phyloP scores from a whole-genome alignment of 2,113 vertebrate genomes.

The Myotis yumanensis region DNA sequence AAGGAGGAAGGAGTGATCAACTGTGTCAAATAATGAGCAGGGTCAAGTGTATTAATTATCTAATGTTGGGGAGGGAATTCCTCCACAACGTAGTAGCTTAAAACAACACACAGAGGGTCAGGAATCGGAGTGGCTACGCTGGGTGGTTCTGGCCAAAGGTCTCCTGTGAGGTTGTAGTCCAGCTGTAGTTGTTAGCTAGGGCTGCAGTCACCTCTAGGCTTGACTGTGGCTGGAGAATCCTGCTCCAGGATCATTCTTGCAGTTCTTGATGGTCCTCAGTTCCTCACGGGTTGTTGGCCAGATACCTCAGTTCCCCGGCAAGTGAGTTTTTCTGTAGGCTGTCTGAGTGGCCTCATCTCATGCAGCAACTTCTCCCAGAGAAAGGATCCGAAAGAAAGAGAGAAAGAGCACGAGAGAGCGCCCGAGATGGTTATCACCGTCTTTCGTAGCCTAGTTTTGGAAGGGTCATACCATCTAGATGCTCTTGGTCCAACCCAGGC shows the following conservation, averaged over 20 bases:
- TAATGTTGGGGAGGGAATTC: not conserved
- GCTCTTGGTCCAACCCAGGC: not conserved
- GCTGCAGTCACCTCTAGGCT: not conserved
- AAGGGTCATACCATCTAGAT: not conserved
- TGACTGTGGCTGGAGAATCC: not conserved
- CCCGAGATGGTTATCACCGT: not conserved
- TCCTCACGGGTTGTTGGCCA: not conserved
- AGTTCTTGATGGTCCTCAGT: not conserved
- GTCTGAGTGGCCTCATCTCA: not conserved
- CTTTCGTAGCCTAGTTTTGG: not conserved
- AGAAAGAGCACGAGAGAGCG: not conserved
- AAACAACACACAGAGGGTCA: not conserved
- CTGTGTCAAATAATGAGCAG: not conserved
- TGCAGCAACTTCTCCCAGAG: not conserved
- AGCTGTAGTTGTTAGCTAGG: not conserved
- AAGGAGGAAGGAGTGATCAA: not conserved
- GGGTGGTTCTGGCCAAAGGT: not conserved
- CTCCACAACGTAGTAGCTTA: not conserved
- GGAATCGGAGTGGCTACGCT: not conserved
- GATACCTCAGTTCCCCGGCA: not conserved
- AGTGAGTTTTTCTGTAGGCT: not conserved
- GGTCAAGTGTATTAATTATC: not conserved
- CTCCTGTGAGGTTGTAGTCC: not conserved
- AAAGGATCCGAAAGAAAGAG: not conserved
- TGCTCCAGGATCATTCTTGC: not conserved